Percentiles rank a stretch among this genome's conserved stretches.
These are phyloP conservation scores for Drosophila bocki DNA, from an alignment of 1,140 invertebrate species.

Conservation along the genomic window DNA sequence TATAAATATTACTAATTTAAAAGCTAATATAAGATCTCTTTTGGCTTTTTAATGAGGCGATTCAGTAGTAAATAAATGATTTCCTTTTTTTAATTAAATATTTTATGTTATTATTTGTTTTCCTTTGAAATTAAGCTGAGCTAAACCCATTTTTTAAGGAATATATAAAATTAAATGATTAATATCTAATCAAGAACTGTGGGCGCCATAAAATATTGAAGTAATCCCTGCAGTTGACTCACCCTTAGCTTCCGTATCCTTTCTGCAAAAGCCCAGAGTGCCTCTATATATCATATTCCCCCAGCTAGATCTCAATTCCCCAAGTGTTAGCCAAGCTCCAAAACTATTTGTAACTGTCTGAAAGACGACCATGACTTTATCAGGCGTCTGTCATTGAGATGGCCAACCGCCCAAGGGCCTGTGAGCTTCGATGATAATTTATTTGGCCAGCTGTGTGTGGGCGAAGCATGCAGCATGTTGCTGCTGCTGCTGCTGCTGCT, in stretches of 20 bases:
- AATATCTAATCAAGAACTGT: neutral
- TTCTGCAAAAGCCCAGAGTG: neutral
- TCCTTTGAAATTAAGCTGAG: neutral
- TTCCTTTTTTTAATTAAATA: no score
- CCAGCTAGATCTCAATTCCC: neutral
- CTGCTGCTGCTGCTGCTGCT: slow-evolving; percentile 14
- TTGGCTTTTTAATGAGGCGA: neutral
- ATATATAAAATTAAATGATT: neutral
- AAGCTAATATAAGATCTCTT: neutral
- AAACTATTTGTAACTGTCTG: slow-evolving; percentile 35
- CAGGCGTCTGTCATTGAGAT: slow-evolving; percentile 36
- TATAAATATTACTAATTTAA: neutral
- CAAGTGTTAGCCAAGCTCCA: slow-evolving; percentile 12
- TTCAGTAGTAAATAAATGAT: no score
- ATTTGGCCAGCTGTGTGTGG: slow-evolving; percentile 46
- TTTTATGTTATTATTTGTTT: neutral
- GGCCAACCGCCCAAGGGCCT: slow-evolving; percentile 59
- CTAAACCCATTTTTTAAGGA: neutral
- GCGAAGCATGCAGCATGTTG: slow-evolving; percentile 29
- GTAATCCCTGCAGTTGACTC: neutral
- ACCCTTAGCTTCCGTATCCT: neutral
- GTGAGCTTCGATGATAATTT: slow-evolving; percentile 45
- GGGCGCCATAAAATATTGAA: neutral
- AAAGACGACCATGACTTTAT: slow-evolving; percentile 52
- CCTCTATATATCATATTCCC: slow-evolving; percentile 14